A percentile compares a stretch with the other conserved stretches of the same genome.
phyloP scores from a whole-genome alignment of 1,140 invertebrate genomes.

The Argopecten irradians region DNA sequence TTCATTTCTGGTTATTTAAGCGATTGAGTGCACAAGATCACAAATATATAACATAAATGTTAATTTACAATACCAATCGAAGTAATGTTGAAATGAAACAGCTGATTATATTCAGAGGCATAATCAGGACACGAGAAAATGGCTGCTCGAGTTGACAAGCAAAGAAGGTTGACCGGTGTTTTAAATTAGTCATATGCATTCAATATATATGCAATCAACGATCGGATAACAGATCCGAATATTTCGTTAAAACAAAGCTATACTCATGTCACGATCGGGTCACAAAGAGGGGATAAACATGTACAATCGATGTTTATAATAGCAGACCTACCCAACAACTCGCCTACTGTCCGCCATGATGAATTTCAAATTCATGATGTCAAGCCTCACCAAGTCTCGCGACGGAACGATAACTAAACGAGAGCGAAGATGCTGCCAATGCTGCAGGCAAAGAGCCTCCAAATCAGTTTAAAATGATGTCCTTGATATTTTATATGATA shows the following conservation, averaged over 20 bases:
- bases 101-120: background rate
- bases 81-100: background rate
- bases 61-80: background rate
- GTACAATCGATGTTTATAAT: background rate
- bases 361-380: conserved; percentile 66
- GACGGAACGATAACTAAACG: background rate
- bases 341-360: conserved; percentile 55
- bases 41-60: background rate
- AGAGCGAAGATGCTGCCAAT: background rate
- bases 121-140: conserved; percentile 17
- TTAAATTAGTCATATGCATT: background rate
- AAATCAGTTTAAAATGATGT: no score
- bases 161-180: conserved; percentile 19
- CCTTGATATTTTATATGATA: no score
- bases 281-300: background rate
- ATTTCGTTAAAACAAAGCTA: background rate
- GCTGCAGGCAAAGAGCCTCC: no score
- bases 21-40: background rate
- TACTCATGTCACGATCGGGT: background rate
- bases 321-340: conserved; percentile 45
- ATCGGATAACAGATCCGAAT: background rate
- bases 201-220: background rate
- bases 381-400: conserved; percentile 45
- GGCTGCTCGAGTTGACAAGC: conserved; percentile 1
- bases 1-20: background rate